Base-by-base conservation (phyloP, 2,797 vertebrate species). In the Cetoscarus ocellatus region DNA sequence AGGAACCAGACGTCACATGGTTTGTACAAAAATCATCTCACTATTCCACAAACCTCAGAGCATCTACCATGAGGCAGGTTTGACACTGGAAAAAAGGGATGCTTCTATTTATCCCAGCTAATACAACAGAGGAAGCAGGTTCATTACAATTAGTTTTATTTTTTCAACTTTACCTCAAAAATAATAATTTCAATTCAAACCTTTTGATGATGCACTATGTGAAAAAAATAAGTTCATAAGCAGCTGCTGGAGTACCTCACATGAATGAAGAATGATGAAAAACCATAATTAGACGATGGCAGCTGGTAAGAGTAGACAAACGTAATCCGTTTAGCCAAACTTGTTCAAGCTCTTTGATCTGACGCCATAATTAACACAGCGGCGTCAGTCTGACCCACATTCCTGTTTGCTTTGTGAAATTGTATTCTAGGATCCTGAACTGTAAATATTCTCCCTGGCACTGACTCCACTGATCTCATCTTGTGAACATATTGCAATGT, bases 281-380 rank as follows among this genome's bases (percentile, higher is more conserved):
- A 73, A 90, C 84, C 86, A 89, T 79, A 92, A 93, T 93, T 93
- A 90, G 84, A 86, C 60, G 34, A 71, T 61, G 86, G 77, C 60
- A 88, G 75, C 71, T 91, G 88, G 86, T 91, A 92, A 89, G 84
- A 75, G 81, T 84, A 88, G 75, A 75, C 70, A 56, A 80, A 80
- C 89, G 87, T 87, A 92, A 91, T 92, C 83, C 72, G 80, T 90
- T 89, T 87, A 92, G 89, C 79, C 84, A 79, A 85, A 86, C 65
- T 77, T 61, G 77, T 75, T 92, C 79, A 88, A 84, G 87, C 86
- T 89, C 89, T 88, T 90, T 90, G 85, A 83, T 83, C 79, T 47
- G 79, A 87, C 91, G 84, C 75, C 80, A 82, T 53, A 86, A 85
- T 92, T 93, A 92, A 88, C 62, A 72, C 73, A 65, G 50, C 78